Conservation (phyloP, 2,113 vertebrate genomes). For the Protobothrops mucrosquamatus region DNA sequence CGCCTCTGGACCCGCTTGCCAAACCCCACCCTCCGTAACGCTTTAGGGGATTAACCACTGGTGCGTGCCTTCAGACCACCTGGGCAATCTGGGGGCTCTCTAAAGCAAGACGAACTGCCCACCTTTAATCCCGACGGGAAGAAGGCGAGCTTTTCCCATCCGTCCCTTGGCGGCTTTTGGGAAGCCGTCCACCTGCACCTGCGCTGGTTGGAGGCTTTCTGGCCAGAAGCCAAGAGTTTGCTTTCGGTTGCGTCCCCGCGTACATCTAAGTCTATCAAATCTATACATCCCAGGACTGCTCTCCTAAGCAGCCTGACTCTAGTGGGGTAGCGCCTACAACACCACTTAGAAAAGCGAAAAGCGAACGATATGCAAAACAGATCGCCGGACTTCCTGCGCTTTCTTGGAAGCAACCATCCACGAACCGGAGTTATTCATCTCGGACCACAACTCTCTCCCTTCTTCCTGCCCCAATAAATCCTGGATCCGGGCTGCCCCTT, state of each 20-base stretch:
- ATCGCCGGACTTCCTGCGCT: constrained; percentile 53
- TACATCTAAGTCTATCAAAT: neutral
- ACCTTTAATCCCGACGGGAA: constrained; percentile 31
- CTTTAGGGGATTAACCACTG: constrained; percentile 65
- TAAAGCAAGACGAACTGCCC: constrained; percentile 16
- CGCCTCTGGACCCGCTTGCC: constrained; percentile 48
- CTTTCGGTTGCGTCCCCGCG: neutral
- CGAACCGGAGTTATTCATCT: neutral
- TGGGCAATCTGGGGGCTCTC: constrained; percentile 58
- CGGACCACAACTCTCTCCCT: neutral
- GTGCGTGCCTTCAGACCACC: constrained; percentile 34
- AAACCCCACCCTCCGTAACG: constrained; percentile 60
- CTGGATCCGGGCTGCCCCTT: constrained; percentile 44
- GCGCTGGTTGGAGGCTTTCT: neutral
- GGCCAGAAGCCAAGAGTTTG: neutral
- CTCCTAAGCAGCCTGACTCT: constrained; percentile 14
- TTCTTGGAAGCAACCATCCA: constrained; percentile 42
- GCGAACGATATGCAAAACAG: constrained; percentile 58
- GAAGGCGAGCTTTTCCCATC: neutral
- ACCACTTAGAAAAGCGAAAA: constrained; percentile 50
- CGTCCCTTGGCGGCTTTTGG: neutral
- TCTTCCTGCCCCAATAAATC: constrained; percentile 12
- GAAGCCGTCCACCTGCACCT: constrained; percentile 55
- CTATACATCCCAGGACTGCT: neutral
- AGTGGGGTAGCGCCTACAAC: constrained; percentile 11